Base-by-base conservation (phyloP, 2,888 invertebrate species). In the Bugula neritina region DNA sequence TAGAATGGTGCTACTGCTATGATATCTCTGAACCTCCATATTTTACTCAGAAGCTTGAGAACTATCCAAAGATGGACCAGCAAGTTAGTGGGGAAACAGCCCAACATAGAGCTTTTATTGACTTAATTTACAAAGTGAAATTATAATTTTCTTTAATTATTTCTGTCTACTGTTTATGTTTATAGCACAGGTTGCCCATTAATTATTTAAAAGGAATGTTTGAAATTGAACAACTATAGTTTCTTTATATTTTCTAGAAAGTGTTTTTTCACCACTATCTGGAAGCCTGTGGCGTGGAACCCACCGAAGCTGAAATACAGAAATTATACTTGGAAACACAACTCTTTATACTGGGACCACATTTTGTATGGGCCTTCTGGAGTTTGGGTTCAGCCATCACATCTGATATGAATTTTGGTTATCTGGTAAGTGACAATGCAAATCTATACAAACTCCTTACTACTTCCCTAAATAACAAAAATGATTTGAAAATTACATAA, bases 341-440 rank as follows among this genome's bases (percentile, higher is more conserved):
- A 74, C 88, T 91, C 0, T 97, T 94, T 82, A 89, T 91, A 0
- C 86, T 96, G 74, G 92, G 91, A 34, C 92, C 93, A 69, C 94
- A 98, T 83, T 89, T 97, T 73, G 91, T 97, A 82, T 99, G 98
- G 98, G 88, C 90, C 0, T 87, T 97, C 0, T 98, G 98, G 98
- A 90, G 91, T 1, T 87, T 94, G 43, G 90, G 93, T 21, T 94
- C 94, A 83, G 92, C 92, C 0, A 90, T 90, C 74, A 90, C 90
- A 69, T 92, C 94, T 0, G 89, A 91, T 80, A 96, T 96, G 78
- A 90, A 92, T 25, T 97, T 97, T 80, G 95, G 94, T 72, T 96
- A 96, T 82, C 92, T 93, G 93, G 94, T 94, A 85, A 88, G 88
- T 70, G 13, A 25, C n/a, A n/a, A n/a, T n/a, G n/a, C n/a, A n/a